Evolutionary conservation across 2,113 vertebrate species (phyloP), one percentile per base, ranked within the genome.

Genomic region (Ptyas mucosa): DNA sequence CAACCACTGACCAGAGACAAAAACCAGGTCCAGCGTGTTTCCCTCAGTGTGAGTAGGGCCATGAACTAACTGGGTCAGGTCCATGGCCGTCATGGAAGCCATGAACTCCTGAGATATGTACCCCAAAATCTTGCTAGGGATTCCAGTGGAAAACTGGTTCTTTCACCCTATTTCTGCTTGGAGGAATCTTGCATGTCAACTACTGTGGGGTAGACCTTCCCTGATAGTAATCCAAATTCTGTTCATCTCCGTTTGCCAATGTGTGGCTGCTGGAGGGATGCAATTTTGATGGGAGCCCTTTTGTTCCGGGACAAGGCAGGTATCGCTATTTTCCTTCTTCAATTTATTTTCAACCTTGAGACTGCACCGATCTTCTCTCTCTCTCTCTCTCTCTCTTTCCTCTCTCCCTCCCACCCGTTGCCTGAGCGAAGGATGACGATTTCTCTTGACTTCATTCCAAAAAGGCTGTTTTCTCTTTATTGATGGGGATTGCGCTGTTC

Each of bases 401-500:
- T 26, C 24, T 21, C 29, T 49, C 64, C 18, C 43, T 15, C 0
- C 21, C 11, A 23, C 49, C 51, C 61, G 15, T 85, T 57, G 18
- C 87, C 61, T 58, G 18, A 46, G 85, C 15, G 46, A 54, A 92
- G 69, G 91, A 92, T 94, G 51, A 91, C 75, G 88, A 52, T 85
- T 96, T 94, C 86, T 92, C 88, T 95, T 92, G 95, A 92, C 89
- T 0, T 0, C 43, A 75, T 52, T 96, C 93, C 91, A 86, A 91
- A 87, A 54, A 2, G 14, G 55, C 91, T 3, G 6, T 86, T 91
- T 91, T 93, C 10, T 86, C 88, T 94, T 94, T 94, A 94, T 92
- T 90, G 94, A 93, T 90, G 93, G 10, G 5, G 91, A 54, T 91
- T 20, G 58, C n/a, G 51, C 90, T 1, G 24, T 88, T 90, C 93